phyloP scores from a whole-genome alignment of 2,113 vertebrate genomes.

The Hylia prasina region DNA sequence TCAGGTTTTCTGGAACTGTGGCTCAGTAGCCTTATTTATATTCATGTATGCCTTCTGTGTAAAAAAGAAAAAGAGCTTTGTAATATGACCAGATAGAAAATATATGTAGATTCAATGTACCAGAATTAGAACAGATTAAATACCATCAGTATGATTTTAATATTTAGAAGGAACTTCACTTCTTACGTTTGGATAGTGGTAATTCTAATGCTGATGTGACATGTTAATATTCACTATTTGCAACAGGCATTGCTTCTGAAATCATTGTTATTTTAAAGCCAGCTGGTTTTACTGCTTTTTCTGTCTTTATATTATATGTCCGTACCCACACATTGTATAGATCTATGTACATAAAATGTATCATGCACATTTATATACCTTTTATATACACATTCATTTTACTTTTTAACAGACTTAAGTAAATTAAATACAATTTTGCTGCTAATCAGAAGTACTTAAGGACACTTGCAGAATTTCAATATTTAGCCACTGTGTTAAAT shows the following conservation, averaged over 20 bases:
- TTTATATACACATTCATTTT: neutral
- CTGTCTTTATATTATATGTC: neutral
- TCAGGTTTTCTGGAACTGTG: neutral
- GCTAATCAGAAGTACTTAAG: constrained; percentile 42
- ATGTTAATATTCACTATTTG: constrained; percentile 51
- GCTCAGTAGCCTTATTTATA: constrained; percentile 8
- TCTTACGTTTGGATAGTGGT: neutral
- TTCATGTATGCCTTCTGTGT: neutral
- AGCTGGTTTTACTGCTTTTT: neutral
- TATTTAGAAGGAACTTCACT: constrained; percentile 16
- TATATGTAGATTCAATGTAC: neutral
- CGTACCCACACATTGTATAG: neutral
- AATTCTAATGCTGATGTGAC: constrained; percentile 16
- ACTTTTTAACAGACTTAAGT: neutral
- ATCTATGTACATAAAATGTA: neutral
- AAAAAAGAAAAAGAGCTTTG: constrained; percentile 27
- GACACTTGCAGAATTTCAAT: neutral
- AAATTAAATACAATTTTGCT: constrained; percentile 25
- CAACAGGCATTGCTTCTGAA: constrained; percentile 10
- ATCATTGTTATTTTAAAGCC: neutral
- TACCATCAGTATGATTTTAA: neutral
- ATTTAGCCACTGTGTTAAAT: neutral
- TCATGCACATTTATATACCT: neutral
- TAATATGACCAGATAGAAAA: neutral
- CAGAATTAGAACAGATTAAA: constrained; percentile 16